Percentiles rank a stretch among this genome's conserved stretches.
Evolutionary conservation across 1,140 invertebrate species (phyloP).

Genomic region (Zophobas atratus): DNA sequence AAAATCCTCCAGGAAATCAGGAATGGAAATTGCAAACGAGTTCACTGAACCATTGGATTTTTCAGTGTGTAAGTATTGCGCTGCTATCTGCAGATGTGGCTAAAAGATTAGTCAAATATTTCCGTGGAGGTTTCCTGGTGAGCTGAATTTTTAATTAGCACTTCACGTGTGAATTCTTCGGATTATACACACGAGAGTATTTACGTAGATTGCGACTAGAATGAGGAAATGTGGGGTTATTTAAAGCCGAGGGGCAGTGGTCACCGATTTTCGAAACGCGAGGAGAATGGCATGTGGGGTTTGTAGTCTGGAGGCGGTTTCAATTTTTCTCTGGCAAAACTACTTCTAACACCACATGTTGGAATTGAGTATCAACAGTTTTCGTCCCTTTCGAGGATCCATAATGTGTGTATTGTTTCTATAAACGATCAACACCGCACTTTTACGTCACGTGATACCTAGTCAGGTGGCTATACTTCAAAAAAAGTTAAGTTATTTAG

Average conservation of each 20-base stretch:
- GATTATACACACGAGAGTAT: conserved; percentile 39
- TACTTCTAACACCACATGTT: no score
- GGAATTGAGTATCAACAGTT: no score
- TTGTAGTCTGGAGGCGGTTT: no score
- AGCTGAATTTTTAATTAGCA: conserved; percentile 42
- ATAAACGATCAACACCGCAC: no score
- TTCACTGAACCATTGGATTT: conserved; percentile 9
- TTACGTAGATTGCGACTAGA: conserved; percentile 33
- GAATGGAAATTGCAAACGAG: conserved; percentile 12
- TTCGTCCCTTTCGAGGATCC: no score
- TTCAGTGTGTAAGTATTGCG: not conserved
- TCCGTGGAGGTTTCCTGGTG: conserved; percentile 30
- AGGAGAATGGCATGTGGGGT: not conserved
- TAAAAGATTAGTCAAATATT: conserved; percentile 20
- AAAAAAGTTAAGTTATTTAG: no score
- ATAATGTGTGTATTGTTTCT: no score
- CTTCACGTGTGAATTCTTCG: conserved; percentile 32
- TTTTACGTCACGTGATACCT: no score
- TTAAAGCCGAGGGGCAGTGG: not conserved
- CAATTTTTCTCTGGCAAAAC: no score
- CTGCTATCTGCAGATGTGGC: conserved; percentile 13
- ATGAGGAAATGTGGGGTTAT: conserved; percentile 17
- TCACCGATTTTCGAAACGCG: not conserved
- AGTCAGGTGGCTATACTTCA: no score
- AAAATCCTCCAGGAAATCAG: conserved; percentile 8